These are phyloP conservation scores for Melanerpes formicivorus DNA, from an alignment of 2,113 vertebrate species.

Conservation along the genomic window DNA sequence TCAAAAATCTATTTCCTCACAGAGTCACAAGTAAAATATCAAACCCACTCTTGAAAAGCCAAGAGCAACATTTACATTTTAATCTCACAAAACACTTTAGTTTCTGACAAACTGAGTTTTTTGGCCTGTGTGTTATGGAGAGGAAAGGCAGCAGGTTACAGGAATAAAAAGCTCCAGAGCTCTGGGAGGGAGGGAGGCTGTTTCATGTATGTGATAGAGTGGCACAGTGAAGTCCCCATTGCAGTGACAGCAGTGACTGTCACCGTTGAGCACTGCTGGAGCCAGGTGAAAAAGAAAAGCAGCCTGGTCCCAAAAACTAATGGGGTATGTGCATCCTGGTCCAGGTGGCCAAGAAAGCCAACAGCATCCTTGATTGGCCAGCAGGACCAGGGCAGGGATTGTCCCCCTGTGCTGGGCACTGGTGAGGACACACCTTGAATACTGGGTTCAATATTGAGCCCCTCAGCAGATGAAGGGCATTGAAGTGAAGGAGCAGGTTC, in stretches of 20 bases:
- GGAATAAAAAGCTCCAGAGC: background rate
- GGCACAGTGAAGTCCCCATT: background rate
- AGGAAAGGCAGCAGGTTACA: background rate
- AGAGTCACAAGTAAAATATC: slow-evolving; percentile 54
- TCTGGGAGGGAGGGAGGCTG: background rate
- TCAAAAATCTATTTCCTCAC: slow-evolving; percentile 69
- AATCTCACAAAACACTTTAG: slow-evolving; percentile 52
- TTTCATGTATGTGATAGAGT: fast-evolving
- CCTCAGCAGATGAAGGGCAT: too few relatives aligned
- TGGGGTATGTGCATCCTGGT: too few relatives aligned
- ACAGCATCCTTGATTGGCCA: too few relatives aligned
- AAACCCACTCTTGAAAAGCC: slow-evolving; percentile 49
- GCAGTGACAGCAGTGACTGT: fast-evolving
- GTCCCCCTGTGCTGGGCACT: too few relatives aligned
- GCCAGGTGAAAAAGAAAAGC: background rate
- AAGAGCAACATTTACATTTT: slow-evolving; percentile 74
- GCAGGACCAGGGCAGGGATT: too few relatives aligned
- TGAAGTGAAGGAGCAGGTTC: too few relatives aligned
- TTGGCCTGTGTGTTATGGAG: background rate
- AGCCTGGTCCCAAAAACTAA: background rate
- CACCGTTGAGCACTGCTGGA: background rate
- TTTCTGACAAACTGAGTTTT: slow-evolving; percentile 60
- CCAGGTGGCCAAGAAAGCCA: too few relatives aligned
- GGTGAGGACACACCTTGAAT: too few relatives aligned
- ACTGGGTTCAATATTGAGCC: too few relatives aligned